A percentile compares a stretch with the other conserved stretches of the same genome.
phyloP scores from a whole-genome alignment of 2,797 vertebrate species.

The Anisognathus igniventris region DNA sequence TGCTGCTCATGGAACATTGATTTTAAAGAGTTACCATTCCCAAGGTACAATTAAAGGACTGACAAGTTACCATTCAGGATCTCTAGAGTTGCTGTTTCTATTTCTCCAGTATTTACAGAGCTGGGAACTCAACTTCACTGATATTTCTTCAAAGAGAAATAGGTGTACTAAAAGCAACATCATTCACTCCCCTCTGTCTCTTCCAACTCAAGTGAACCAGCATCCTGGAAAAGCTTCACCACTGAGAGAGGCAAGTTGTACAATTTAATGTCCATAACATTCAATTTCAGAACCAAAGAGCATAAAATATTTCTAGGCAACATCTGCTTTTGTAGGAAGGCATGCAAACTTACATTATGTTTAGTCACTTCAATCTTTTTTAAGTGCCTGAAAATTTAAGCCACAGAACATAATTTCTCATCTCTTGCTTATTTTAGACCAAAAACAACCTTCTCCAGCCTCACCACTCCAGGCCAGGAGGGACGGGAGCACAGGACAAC shows the following conservation, averaged over 20 bases:
- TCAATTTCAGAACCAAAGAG: slow-evolving; percentile 4
- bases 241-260: background rate
- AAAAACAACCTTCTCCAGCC: background rate
- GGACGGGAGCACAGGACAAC: background rate
- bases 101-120: background rate
- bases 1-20: rapidly evolving
- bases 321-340: background rate
- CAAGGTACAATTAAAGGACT: background rate
- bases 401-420: background rate
- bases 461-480: background rate
- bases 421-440: background rate
- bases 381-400: slow-evolving; percentile 7
- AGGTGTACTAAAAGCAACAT: background rate
- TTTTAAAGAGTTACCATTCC: background rate
- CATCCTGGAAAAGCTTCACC: background rate
- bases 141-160: background rate
- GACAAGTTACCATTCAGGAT: background rate
- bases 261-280: background rate
- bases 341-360: background rate
- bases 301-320: slow-evolving; percentile 3
- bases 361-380: background rate
- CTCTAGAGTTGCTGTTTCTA: background rate
- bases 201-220: background rate
- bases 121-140: background rate
- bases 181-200: background rate